Conservation (phyloP, 2,797 vertebrate species). For the Pantherophis alleghaniensis region DNA sequence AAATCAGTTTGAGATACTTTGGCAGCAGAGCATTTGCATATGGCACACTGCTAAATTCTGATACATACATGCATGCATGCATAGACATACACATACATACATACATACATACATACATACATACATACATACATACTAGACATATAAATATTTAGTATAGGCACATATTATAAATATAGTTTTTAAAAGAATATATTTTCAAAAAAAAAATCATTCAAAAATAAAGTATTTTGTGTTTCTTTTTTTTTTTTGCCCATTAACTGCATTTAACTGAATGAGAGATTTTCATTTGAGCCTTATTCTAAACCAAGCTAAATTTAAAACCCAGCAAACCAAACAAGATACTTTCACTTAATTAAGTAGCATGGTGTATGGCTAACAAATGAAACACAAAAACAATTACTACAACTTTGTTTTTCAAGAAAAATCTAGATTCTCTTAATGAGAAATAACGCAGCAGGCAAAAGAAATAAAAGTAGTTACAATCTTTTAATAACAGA, state of each 20-base stretch:
- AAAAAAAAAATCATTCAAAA: not conserved
- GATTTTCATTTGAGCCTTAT: not conserved
- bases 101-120: not conserved
- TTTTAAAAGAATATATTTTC: not conserved
- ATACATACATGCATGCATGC: not conserved
- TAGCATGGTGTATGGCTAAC: not conserved
- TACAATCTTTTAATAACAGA: not conserved
- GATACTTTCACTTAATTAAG: not conserved
- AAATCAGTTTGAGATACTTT: not conserved
- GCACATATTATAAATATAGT: not conserved
- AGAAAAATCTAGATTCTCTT: not conserved
- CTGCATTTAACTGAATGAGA: not conserved
- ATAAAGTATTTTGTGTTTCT: not conserved
- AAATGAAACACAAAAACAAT: not conserved
- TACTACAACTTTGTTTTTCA: not conserved
- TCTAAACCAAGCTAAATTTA: not conserved
- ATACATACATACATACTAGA: too few species aligned
- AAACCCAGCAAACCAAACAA: not conserved
- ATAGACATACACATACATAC: too few species aligned
- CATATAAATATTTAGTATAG: not conserved
- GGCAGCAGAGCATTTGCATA: not conserved
- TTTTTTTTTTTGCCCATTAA: not conserved
- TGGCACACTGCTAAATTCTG: not conserved
- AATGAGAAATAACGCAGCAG: not conserved
- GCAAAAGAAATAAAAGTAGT: not conserved